phyloP scores from a whole-genome alignment of 2,113 vertebrate genomes.

The Phalacrocorax carbo region DNA sequence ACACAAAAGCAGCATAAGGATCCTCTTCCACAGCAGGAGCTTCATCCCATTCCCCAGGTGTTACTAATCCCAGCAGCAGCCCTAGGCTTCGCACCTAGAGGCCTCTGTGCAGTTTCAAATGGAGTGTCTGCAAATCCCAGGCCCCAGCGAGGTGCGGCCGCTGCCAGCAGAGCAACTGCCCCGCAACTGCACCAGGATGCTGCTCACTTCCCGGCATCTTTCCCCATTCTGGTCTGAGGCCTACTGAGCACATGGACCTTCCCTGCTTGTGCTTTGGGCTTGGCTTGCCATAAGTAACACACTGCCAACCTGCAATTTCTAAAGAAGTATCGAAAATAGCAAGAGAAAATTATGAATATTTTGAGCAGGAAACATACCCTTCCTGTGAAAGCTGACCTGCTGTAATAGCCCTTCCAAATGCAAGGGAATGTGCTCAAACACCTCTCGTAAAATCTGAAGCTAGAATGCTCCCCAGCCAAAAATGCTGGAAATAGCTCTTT shows the following conservation, averaged over 20 bases:
- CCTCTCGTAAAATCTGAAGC: neutral
- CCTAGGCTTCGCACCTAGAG: neutral
- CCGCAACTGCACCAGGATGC: neutral
- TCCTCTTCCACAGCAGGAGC: neutral
- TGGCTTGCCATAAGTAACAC: neutral
- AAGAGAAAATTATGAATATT: neutral
- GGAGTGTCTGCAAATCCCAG: neutral
- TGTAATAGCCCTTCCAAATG: neutral
- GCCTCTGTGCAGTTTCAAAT: neutral
- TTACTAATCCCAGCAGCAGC: neutral
- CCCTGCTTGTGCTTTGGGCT: neutral
- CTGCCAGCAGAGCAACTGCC: neutral
- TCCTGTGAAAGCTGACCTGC: neutral
- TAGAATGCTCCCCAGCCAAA: neutral
- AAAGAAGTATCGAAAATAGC: neutral
- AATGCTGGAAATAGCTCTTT: neutral
- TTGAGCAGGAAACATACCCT: neutral
- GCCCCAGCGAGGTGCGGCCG: fast-evolving
- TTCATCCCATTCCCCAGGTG: neutral
- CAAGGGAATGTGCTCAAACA: neutral
- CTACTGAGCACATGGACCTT: neutral
- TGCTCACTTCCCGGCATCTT: neutral
- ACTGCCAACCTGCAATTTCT: neutral
- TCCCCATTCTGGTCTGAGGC: neutral
- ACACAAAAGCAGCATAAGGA: neutral